Evolutionary conservation across 2,113 vertebrate genomes (phyloP).

Genomic region (Aythya baeri): DNA sequence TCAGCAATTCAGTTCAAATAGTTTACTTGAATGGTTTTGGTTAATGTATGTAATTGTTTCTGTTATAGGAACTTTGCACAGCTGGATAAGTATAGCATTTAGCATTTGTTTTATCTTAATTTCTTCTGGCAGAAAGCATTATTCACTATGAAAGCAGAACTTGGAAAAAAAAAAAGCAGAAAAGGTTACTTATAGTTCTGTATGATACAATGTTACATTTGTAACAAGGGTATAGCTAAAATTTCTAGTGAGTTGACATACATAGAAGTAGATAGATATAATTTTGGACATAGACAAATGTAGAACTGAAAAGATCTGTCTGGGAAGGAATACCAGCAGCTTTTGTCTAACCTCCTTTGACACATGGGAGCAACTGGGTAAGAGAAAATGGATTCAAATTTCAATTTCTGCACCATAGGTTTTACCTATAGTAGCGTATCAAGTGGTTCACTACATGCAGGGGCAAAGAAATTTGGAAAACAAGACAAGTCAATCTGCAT

Average conservation of each 20-base stretch:
- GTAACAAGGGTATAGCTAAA: background rate
- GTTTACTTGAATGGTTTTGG: background rate
- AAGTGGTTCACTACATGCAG: background rate
- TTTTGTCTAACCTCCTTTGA: conserved; percentile 2
- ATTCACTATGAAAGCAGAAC: background rate
- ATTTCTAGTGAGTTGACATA: background rate
- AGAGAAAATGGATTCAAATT: conserved; percentile 18
- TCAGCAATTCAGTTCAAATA: background rate
- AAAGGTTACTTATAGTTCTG: background rate
- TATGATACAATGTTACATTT: background rate
- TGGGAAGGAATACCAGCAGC: background rate
- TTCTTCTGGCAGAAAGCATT: background rate
- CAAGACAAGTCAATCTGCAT: background rate
- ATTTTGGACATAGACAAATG: background rate
- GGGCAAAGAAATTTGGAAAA: background rate
- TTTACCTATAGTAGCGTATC: background rate
- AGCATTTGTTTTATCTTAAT: background rate
- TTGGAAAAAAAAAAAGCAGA: background rate
- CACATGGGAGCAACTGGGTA: background rate
- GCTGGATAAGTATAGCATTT: background rate
- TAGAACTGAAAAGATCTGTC: background rate
- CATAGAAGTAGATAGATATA: background rate
- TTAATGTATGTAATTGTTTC: background rate
- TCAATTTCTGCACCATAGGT: background rate
- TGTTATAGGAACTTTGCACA: background rate